Base-by-base conservation (phyloP, 2,797 vertebrate species). In the Sebastes minor region DNA sequence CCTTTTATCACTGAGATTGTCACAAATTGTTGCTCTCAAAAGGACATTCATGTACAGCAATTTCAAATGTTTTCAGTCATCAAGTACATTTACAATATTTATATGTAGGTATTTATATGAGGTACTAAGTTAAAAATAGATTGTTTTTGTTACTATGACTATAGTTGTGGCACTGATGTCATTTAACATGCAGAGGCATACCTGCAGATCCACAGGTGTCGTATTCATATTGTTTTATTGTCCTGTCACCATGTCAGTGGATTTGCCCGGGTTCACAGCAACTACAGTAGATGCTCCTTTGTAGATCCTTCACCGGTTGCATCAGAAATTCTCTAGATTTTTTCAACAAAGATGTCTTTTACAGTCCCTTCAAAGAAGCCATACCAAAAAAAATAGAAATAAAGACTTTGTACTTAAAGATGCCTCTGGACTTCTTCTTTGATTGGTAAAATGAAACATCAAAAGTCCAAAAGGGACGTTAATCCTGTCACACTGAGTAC, bases 41-140 rank as follows among this genome's bases (percentile, higher is more conserved):
- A 89, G 84, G 89, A 94, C 91, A 91, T 93, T 94, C 81, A 90
- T 93, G 91, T 93, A 94, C 92, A 93, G 91, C 93, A 89, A 91
- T 95, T 94, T 91, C 85, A 96, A 92, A 94, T 94, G 94, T 96
- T 95, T 86, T 95, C 94, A 89, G 88, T 93, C 92, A 90, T 88
- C 88, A 92, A 95, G 92, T 94, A 94, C 94, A 94, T 95, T 92
- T 93, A 94, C 96, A 96, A 97, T 97, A 96, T 97, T 98, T 97
- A 97, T 96, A 94, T 95, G 84, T 94, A 94, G 91, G 92, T 95
- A 95, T 96, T 93, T 94, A 94, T 92, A 93, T 88, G 76, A 92
- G 89, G 87, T 92, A 92, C 89, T 95, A 95, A 95, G 94, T 95
- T 94, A 94, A 94, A 94, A 88, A 87, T 75, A 75, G 71, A n/a